Conservation (phyloP, 2,113 vertebrate genomes). For the Mobula birostris region DNA sequence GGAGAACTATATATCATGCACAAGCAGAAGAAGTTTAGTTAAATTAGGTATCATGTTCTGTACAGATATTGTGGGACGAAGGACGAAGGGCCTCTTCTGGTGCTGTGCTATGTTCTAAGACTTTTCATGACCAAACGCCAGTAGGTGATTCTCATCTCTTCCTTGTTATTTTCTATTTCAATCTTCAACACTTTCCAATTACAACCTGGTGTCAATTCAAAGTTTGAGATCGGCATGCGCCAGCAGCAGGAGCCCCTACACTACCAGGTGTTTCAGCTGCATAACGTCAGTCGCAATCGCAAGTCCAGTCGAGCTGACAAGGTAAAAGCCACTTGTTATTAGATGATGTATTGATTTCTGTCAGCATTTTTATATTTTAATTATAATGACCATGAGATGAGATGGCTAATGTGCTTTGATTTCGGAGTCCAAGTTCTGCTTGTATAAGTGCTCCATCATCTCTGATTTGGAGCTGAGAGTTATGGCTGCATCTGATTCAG, state of each 20-base stretch:
- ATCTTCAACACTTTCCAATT: neutral
- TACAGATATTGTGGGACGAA: too few species aligned
- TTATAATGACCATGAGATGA: neutral
- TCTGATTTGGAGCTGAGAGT: too few species aligned
- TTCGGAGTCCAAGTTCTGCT: neutral
- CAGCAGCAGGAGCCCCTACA: constrained; percentile 61
- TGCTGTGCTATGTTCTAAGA: too few species aligned
- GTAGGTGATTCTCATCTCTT: neutral
- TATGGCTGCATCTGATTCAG: too few species aligned
- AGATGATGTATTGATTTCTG: neutral
- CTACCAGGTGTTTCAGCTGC: constrained; percentile 70
- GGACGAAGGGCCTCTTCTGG: too few species aligned
- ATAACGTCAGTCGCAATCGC: constrained; percentile 67
- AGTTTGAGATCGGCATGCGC: constrained; percentile 59
- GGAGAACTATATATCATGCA: too few species aligned
- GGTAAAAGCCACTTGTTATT: constrained; percentile 45
- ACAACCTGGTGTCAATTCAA: neutral
- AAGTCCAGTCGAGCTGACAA: constrained; percentile 65
- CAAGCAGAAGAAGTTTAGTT: too few species aligned
- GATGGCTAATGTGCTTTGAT: neutral
- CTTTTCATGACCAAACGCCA: too few species aligned
- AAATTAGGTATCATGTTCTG: too few species aligned
- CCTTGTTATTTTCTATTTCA: neutral
- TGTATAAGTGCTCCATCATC: neutral
- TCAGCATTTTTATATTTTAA: neutral